Percentiles rank a stretch among this genome's conserved stretches.
Evolutionary conservation across 1,140 invertebrate species (phyloP).

Genomic region (Goniozus legneri): DNA sequence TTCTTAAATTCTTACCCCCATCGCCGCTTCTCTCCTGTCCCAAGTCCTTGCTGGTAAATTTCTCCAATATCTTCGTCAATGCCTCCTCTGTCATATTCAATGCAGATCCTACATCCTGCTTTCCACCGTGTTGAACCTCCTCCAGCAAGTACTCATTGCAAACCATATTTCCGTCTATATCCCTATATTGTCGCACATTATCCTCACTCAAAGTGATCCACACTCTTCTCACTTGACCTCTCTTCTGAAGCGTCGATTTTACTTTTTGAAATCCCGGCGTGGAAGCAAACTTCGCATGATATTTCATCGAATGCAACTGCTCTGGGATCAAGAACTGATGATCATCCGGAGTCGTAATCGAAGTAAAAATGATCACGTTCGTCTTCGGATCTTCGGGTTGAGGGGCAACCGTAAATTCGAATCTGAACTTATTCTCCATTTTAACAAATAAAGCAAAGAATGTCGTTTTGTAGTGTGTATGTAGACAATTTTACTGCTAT

Average conservation of each 20-base stretch:
- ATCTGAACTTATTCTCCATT: background rate
- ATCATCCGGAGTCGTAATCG: background rate
- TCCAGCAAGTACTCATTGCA: background rate
- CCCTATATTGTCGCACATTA: background rate
- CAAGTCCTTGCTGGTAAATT: background rate
- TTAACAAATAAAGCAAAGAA: background rate
- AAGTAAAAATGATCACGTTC: constrained; percentile 2
- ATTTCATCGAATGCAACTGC: constrained; percentile 1
- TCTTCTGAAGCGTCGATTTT: constrained; percentile 5
- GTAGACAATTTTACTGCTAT: no score
- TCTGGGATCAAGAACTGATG: background rate
- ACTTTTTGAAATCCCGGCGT: constrained; percentile 1
- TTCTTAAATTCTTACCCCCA: background rate
- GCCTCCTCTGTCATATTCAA: background rate
- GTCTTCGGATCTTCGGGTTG: background rate
- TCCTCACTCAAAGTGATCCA: background rate
- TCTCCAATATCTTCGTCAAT: background rate
- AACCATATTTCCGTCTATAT: constrained; percentile 2
- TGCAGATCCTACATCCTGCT: background rate
- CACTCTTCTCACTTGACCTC: constrained; percentile 4
- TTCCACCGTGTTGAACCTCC: background rate
- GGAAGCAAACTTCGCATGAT: background rate
- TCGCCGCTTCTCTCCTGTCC: background rate
- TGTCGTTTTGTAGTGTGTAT: background rate
- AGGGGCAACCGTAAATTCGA: background rate